Conservation (phyloP, 2,113 vertebrate species). For the Etheostoma spectabile region DNA sequence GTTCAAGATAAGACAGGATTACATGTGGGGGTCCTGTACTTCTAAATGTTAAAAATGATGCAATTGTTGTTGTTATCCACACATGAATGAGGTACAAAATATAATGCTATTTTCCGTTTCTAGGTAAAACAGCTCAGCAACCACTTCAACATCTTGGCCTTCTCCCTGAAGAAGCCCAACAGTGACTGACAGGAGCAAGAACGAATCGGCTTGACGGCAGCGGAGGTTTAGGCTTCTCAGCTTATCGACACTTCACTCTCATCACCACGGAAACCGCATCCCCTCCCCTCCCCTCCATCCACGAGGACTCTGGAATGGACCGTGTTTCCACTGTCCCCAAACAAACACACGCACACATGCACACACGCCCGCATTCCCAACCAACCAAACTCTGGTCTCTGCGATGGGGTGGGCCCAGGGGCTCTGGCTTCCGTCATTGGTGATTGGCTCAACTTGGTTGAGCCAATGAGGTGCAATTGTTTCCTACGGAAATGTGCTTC, state of each 20-base stretch:
- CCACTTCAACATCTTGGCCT: conserved; percentile 94
- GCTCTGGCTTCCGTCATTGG: conserved; percentile 72
- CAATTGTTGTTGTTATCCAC: background rate
- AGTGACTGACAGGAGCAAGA: conserved; percentile 96
- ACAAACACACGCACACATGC: conserved; percentile 28
- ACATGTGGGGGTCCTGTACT: background rate
- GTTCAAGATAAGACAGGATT: background rate
- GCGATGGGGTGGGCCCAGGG: conserved; percentile 60
- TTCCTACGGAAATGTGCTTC: conserved; percentile 88
- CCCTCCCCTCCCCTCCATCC: conserved; percentile 63
- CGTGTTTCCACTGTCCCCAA: conserved; percentile 22
- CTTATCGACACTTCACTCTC: conserved; percentile 88
- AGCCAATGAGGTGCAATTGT: conserved; percentile 87
- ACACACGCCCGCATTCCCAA: conserved; percentile 55
- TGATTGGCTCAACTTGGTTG: conserved; percentile 69
- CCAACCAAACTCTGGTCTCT: conserved; percentile 38
- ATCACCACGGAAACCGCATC: conserved; percentile 83
- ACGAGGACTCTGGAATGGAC: conserved; percentile 67
- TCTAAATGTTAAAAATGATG: background rate
- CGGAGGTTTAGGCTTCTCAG: conserved; percentile 88
- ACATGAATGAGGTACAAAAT: background rate
- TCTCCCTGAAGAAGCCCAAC: conserved; percentile 92
- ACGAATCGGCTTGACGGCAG: conserved; percentile 87
- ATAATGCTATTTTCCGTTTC: background rate
- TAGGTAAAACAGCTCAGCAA: conserved; percentile 94